Evolutionary conservation across 2,888 invertebrate genomes (phyloP), one percentile per base, ranked within the genome.

Genomic region (Cephalotes varians): DNA sequence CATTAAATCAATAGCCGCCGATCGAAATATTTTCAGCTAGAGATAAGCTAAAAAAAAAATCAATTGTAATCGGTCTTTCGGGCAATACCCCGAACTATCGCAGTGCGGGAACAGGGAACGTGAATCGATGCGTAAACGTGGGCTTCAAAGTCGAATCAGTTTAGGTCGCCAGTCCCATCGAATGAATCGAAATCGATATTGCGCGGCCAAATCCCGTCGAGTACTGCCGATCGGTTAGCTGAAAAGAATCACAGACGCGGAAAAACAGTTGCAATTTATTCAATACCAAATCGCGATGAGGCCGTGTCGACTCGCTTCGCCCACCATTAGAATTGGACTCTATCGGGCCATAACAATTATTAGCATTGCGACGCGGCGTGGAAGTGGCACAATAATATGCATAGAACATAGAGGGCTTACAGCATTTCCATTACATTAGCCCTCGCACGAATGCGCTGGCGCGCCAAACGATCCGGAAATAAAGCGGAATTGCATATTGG

Each of bases 341-440:
- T 86, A 92, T 92, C 89, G 91, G 87, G 90, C 90, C 86, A 91
- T 93, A 93, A 93, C 92, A 92, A 92, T 93, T 93, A 93, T 93
- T 93, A 92, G 90, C 92, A 91, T 90, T 85, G 87, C 88, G 83
- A 85, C 85, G 84, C 86, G 83, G 88, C 88, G 89, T 88, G 91
- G 82, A 91, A 91, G 92, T 91, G 91, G 91, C 90, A 87, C 92
- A 92, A 93, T 93, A 93, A 93, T 93, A 93, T 93, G 93, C 93
- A 93, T 90, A 90, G 91, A 79, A 79, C 77, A 79, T 72, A 79
- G 86, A 88, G 86, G 88, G 91, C 90, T 90, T 89, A 90, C 90
- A 87, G 91, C 89, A 91, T 93, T 93, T 93, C 93, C 93, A 93
- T 93, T 93, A 92, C 93, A 93, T 93, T 93, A 92, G 91, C 90